phyloP scores from a whole-genome alignment of 2,113 vertebrate species.

The Trogon melanurus region DNA sequence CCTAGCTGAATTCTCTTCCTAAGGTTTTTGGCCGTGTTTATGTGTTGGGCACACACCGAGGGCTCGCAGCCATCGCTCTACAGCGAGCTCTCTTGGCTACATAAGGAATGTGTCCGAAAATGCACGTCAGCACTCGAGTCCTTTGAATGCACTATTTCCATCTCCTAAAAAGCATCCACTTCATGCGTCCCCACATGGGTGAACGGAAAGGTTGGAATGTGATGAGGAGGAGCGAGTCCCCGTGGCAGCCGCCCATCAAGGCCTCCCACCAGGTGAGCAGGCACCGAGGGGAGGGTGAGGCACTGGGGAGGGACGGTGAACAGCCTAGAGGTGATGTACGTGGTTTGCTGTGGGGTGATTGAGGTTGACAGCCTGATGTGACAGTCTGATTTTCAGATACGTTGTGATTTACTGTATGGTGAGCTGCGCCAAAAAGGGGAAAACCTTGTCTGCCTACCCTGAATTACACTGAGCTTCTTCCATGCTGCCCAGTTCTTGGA shows the following conservation, averaged over 20 bases:
- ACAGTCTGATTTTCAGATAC: not conserved
- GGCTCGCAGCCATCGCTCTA: accelerated
- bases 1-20: not conserved
- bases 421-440: not conserved
- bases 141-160: not conserved
- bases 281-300: too few species aligned
- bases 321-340: accelerated
- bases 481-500: accelerated
- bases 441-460: accelerated
- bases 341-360: not conserved
- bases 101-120: not conserved
- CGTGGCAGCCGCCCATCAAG: not conserved
- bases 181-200: not conserved
- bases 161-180: not conserved
- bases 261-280: accelerated
- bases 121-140: not conserved
- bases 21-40: not conserved
- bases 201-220: accelerated
- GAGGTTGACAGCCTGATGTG: not conserved
- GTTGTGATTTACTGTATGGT: not conserved
- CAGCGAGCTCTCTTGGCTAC: not conserved
- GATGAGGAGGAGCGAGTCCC: not conserved
- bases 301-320: not conserved
- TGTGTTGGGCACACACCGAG: accelerated
- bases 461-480: not conserved